Evolutionary conservation across 30 jellyfish, hydroid and myxozoan genomes (phyloP), one percentile per base, ranked within the genome.

Genomic region (Pseudorhiza aurosa): DNA sequence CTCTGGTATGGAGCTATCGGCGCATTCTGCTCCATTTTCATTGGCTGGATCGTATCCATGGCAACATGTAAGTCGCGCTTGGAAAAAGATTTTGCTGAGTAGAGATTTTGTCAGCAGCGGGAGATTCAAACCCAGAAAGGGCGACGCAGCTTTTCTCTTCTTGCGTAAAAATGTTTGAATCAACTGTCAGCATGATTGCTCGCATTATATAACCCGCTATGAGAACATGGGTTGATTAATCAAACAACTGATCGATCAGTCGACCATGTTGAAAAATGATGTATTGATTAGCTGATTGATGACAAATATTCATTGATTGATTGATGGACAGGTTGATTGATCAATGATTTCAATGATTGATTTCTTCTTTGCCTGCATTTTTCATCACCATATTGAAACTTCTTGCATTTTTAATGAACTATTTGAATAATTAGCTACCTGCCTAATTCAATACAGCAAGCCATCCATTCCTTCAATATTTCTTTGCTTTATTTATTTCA

Each of bases 1-100:
- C 30, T 58, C 27, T 77, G 89, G 89, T 65, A 60, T 77, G 89
- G 89, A 43, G 77, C 57, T 1, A 68, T 77, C 63, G 89, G 89
- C 15, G 73, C 73, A 18, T 51, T 45, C 27, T 33, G 68, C 17
- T 25, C 81, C 14, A 12, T 77, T 27, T n/a, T 77, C 44, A 42
- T 77, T 45, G 89, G 89, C 37, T 77, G 82, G 89, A 29, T 62
- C 1, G 89, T 36, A 11, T 77, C 89, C 3, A 3, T 77, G 4
- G 83, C 60, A 21, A 47, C 83, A 28, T 26, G 71, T 70, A 46
- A 45, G 58, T n/a, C 24, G n/a, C n/a, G n/a, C n/a, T n/a, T n/a
- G n/a, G n/a, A n/a, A n/a, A n/a, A n/a, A n/a, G n/a, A n/a, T n/a
- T n/a, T n/a, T n/a, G n/a, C n/a, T n/a, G n/a, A n/a, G n/a, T n/a